Evolutionary conservation across 2,113 vertebrate genomes (phyloP).

Genomic region (Thermophis baileyi): DNA sequence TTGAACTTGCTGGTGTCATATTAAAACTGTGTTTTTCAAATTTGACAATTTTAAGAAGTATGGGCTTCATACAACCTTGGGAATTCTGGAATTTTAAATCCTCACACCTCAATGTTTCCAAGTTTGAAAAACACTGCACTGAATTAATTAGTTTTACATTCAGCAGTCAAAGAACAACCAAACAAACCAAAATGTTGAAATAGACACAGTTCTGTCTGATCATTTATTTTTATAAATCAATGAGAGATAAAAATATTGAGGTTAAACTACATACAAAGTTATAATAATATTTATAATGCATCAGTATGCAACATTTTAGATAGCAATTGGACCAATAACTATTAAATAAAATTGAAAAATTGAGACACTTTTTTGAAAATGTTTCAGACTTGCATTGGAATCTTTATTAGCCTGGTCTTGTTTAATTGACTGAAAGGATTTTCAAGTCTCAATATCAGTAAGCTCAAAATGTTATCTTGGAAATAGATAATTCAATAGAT

Average conservation of each 20-base stretch:
- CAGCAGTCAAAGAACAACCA: neutral
- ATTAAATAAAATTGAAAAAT: fast-evolving
- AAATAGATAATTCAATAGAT: neutral
- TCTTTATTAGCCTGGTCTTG: neutral
- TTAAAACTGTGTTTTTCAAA: neutral
- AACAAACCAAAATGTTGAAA: neutral
- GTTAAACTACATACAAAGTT: neutral
- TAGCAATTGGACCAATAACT: neutral
- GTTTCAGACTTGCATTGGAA: neutral
- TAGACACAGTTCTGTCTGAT: neutral
- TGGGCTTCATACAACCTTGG: neutral
- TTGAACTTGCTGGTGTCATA: fast-evolving
- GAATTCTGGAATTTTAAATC: neutral
- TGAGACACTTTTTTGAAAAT: neutral
- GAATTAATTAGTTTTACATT: neutral
- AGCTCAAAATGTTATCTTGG: neutral
- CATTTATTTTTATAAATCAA: neutral
- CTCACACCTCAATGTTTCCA: neutral
- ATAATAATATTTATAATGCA: neutral
- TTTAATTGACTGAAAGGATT: neutral
- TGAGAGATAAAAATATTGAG: neutral
- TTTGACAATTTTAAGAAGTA: neutral
- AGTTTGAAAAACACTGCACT: neutral
- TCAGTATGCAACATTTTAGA: neutral
- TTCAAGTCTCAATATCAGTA: neutral